Conservation (phyloP, 1,140 invertebrate species). For the Zaprionus ornatus region DNA sequence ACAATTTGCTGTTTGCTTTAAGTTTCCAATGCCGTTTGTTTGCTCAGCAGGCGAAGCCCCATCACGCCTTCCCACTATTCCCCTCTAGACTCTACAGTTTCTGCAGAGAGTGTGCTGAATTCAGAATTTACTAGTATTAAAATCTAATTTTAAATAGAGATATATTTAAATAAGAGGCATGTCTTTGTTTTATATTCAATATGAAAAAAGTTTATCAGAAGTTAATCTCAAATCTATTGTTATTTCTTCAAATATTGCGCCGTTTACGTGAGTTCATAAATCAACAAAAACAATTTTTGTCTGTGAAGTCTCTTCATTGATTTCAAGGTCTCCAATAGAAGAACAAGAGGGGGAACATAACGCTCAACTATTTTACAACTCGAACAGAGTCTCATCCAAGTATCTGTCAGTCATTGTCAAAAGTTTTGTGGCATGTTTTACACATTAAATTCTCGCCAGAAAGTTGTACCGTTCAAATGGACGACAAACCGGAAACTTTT, state of each 20-base stretch:
- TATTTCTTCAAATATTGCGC: constrained; percentile 47
- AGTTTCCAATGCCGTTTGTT: constrained; percentile 51
- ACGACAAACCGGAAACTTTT: constrained; percentile 56
- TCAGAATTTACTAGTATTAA: not conserved
- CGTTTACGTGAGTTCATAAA: constrained; percentile 12
- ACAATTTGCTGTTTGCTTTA: constrained; percentile 78
- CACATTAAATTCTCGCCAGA: constrained; percentile 27
- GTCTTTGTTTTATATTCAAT: not conserved
- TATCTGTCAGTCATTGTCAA: constrained; percentile 14
- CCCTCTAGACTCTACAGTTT: constrained; percentile 33
- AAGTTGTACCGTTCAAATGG: constrained; percentile 35
- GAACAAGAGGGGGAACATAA: not conserved
- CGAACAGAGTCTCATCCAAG: not conserved
- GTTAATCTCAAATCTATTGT: constrained; percentile 29
- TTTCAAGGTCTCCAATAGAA: not conserved
- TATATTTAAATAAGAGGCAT: not conserved
- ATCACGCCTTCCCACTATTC: not conserved
- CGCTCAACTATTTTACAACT: constrained; percentile 1
- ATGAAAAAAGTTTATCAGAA: not conserved
- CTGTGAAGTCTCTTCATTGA: not conserved
- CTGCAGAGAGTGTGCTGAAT: not conserved
- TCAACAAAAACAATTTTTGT: not conserved
- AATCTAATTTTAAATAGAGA: not conserved
- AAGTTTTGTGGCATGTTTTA: constrained; percentile 32
- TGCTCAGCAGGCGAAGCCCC: constrained; percentile 2